A percentile compares a stretch with the other conserved stretches of the same genome.
Evolutionary conservation across 2,113 vertebrate species (phyloP).

Genomic region (Tretioscincus oriximinensis): DNA sequence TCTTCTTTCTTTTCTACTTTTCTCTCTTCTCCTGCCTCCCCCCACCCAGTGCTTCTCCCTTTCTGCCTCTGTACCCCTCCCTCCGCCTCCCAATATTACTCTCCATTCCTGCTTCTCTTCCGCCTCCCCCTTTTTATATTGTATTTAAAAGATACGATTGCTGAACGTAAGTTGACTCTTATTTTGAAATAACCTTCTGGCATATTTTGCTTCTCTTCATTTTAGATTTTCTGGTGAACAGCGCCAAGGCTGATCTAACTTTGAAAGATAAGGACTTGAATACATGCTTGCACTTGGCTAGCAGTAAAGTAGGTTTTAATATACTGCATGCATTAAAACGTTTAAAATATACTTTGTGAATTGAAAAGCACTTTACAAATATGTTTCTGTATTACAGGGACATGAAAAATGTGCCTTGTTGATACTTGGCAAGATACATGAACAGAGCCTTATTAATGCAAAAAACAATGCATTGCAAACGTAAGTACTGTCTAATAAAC

Average conservation of each 20-base stretch:
- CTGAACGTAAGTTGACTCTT: conserved; percentile 5
- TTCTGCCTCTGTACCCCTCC: too few species aligned
- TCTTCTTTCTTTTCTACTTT: background rate
- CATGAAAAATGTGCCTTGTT: conserved; percentile 93
- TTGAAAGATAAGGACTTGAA: conserved; percentile 87
- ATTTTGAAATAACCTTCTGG: background rate
- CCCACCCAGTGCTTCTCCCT: too few species aligned
- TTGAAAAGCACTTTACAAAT: background rate
- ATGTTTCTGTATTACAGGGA: conserved; percentile 73
- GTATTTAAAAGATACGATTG: background rate
- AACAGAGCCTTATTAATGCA: conserved; percentile 84
- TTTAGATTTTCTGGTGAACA: conserved; percentile 86
- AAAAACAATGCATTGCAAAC: conserved; percentile 91
- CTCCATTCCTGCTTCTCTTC: too few species aligned
- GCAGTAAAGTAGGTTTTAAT: conserved; percentile 84
- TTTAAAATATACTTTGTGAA: background rate
- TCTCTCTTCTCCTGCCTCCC: background rate
- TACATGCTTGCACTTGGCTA: conserved; percentile 90
- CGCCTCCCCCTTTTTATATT: background rate
- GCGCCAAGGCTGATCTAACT: conserved; percentile 77
- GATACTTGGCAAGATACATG: conserved; percentile 91
- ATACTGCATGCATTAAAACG: background rate
- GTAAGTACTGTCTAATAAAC: conserved; percentile 77
- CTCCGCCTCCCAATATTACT: background rate
- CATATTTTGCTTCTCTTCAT: background rate